phyloP scores from a whole-genome alignment of 2,888 invertebrate genomes.

The Eristalis intricaria region DNA sequence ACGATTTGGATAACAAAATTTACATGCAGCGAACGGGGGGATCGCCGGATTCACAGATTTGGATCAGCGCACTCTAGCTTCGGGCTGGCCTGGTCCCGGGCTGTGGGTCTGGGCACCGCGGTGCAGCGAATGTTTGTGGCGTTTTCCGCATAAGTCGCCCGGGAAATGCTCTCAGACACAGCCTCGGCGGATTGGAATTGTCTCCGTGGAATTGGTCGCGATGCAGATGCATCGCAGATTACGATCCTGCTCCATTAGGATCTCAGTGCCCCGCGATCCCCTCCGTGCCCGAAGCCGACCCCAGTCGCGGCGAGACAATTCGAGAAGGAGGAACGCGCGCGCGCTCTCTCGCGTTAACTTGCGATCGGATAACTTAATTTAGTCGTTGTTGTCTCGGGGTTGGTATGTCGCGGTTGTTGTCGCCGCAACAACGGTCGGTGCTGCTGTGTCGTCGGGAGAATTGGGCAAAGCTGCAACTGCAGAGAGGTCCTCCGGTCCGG shows the following conservation, averaged over 20 bases:
- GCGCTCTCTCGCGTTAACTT: constrained; percentile 32
- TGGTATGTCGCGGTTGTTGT: constrained; percentile 25
- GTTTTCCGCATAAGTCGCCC: constrained; percentile 70
- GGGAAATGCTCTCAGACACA: constrained; percentile 10
- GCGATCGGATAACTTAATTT: constrained; percentile 74
- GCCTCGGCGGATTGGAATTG: constrained; percentile 37
- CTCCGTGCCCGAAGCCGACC: neutral
- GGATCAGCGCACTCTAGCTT: constrained; percentile 44
- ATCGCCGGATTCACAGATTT: constrained; percentile 37
- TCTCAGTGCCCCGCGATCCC: constrained; percentile 4
- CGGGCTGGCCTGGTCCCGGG: neutral
- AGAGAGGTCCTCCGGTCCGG: constrained; percentile 8
- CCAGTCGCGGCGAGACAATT: neutral
- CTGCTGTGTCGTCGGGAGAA: neutral
- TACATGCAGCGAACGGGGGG: constrained; percentile 71
- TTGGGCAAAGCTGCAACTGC: neutral
- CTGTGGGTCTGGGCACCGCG: neutral
- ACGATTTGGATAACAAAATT: constrained; percentile 75
- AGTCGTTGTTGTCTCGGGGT: constrained; percentile 53
- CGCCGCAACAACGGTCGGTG: neutral
- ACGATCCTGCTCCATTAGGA: constrained; percentile 61
- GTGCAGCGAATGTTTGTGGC: constrained; percentile 18
- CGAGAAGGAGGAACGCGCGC: constrained; percentile 42
- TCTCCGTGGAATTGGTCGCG: constrained; percentile 56
- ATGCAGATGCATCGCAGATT: constrained; percentile 64